Conservation (phyloP, 2,797 vertebrate species). For the Sciurus vulgaris region DNA sequence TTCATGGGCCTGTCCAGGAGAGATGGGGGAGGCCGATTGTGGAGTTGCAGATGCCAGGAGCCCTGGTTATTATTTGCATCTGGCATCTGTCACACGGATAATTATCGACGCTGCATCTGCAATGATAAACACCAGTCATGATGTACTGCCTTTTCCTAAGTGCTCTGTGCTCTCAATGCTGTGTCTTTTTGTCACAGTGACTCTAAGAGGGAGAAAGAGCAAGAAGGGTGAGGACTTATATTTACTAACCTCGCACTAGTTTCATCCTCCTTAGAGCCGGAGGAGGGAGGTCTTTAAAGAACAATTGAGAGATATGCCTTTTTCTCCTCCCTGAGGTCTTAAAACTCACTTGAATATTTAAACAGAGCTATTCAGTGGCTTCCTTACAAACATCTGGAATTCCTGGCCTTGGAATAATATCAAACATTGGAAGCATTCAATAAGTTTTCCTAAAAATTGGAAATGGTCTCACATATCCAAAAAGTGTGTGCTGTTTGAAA, state of each 20-base stretch:
- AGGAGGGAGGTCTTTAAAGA: not conserved
- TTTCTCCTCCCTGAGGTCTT: constrained; percentile 42
- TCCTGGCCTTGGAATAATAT: constrained; percentile 51
- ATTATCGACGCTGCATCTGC: constrained; percentile 50
- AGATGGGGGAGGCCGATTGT: not conserved
- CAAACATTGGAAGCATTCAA: constrained; percentile 53
- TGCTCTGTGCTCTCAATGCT: not conserved
- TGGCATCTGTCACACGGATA: constrained; percentile 39
- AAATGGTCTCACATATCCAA: not conserved
- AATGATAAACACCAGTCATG: not conserved
- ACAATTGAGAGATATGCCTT: not conserved
- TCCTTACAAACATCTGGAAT: constrained; percentile 72
- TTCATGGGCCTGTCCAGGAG: constrained; percentile 31
- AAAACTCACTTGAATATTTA: constrained; percentile 64
- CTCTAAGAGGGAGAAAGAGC: not conserved
- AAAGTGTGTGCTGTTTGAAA: constrained; percentile 22
- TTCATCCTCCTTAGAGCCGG: not conserved
- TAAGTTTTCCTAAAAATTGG: constrained; percentile 58
- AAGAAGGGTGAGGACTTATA: not conserved
- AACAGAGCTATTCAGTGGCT: constrained; percentile 43
- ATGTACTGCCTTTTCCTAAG: not conserved
- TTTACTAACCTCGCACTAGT: not conserved
- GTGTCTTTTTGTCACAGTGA: not conserved
- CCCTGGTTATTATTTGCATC: constrained; percentile 55
- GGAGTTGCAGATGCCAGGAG: constrained; percentile 7